Conservation (phyloP, 1,140 invertebrate species). For the Drosophila teissieri region DNA sequence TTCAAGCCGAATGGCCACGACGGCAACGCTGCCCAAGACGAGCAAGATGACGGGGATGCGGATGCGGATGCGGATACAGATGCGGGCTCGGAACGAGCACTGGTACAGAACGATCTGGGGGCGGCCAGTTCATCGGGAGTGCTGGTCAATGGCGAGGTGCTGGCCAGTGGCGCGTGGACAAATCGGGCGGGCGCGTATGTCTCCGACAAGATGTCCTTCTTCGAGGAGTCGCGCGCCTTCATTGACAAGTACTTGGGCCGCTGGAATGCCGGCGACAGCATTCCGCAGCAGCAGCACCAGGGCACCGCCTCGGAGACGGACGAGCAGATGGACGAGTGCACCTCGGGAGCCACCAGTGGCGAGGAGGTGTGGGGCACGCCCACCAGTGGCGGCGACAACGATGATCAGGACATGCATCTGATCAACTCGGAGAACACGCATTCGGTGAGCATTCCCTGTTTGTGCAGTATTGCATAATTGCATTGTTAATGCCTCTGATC, state of each 20-base stretch:
- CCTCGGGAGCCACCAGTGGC: constrained; percentile 91
- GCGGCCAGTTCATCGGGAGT: constrained; percentile 24
- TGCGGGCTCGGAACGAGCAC: constrained; percentile 77
- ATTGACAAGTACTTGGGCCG: constrained; percentile 83
- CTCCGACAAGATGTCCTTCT: constrained; percentile 92
- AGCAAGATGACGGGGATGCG: constrained; percentile 74
- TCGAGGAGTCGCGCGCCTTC: constrained; percentile 87
- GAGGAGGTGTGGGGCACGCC: constrained; percentile 94
- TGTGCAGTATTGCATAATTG: no score
- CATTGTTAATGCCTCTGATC: background rate
- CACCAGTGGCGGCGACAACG: constrained; percentile 91
- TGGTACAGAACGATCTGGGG: constrained; percentile 48
- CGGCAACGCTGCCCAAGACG: constrained; percentile 6
- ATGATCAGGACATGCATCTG: constrained; percentile 88
- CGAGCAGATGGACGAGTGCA: constrained; percentile 87
- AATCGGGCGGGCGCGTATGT: constrained; percentile 91
- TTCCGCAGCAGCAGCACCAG: constrained; percentile 25
- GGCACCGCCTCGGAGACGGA: constrained; percentile 85
- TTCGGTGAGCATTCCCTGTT: constrained; percentile 85
- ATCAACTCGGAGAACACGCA: constrained; percentile 88
- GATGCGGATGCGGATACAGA: constrained; percentile 9
- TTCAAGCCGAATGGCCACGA: constrained; percentile 71
- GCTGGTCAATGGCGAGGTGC: constrained; percentile 60
- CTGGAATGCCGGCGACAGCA: constrained; percentile 74
- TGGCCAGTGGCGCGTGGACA: constrained; percentile 88